phyloP scores from a whole-genome alignment of 2,113 vertebrate species.

The Brachionichthys hirsutus region DNA sequence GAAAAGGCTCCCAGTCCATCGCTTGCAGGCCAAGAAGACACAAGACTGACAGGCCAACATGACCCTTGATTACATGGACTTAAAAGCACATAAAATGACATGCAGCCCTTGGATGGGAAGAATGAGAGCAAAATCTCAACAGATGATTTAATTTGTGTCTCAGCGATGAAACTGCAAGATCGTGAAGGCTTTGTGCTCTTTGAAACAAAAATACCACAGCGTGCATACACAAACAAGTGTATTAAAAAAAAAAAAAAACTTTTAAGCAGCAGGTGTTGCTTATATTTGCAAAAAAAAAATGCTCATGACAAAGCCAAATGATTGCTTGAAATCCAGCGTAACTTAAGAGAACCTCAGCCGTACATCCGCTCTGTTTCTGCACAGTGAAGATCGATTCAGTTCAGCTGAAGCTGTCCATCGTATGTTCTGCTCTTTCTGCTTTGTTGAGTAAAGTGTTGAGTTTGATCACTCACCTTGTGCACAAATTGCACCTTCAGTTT shows the following conservation, averaged over 20 bases:
- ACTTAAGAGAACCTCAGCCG: no score
- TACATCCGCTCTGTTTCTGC: no score
- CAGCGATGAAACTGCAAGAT: constrained; percentile 5
- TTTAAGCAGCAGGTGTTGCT: constrained; percentile 23
- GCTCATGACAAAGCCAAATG: constrained; percentile 13
- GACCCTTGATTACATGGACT: constrained; percentile 45
- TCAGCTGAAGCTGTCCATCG: neutral
- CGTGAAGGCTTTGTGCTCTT: constrained; percentile 3
- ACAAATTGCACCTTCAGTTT: constrained; percentile 21
- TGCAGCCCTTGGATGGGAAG: constrained; percentile 32
- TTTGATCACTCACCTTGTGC: constrained; percentile 41
- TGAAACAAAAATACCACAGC: constrained; percentile 18
- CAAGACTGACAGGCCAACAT: constrained; percentile 28
- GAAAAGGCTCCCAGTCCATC: constrained; percentile 62
- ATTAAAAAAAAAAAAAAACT: neutral
- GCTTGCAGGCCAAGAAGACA: constrained; percentile 53
- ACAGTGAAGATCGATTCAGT: neutral
- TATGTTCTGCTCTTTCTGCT: neutral
- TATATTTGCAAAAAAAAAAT: constrained; percentile 17
- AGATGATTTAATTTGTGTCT: constrained; percentile 1
- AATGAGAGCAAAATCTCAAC: constrained; percentile 11
- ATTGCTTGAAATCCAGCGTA: neutral
- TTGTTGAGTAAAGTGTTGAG: neutral
- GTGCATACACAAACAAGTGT: constrained; percentile 6
- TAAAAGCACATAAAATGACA: constrained; percentile 13